A percentile compares a stretch with the other conserved stretches of the same genome.
These are phyloP conservation scores for Cephalopachus bancanus DNA, from an alignment of 2,797 vertebrate species.

Conservation along the genomic window DNA sequence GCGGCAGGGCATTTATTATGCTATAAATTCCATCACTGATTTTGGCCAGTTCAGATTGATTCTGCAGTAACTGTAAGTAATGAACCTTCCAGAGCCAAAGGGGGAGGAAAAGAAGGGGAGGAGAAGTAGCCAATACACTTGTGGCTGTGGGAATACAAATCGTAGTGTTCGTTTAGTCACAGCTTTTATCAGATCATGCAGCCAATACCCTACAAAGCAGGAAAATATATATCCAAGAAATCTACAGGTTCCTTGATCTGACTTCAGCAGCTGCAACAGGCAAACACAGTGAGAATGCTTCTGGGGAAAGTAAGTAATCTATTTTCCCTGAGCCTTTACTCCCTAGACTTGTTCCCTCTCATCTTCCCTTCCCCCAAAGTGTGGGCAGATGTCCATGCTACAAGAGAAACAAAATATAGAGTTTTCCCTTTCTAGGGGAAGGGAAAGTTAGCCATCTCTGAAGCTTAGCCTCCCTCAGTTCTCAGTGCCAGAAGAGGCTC, in stretches of 20 bases:
- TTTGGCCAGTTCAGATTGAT: conserved; percentile 90
- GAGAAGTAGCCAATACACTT: conserved; percentile 82
- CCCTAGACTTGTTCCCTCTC: background rate
- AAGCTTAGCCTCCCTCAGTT: background rate
- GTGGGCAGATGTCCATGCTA: background rate
- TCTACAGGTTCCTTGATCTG: conserved; percentile 50
- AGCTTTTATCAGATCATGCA: conserved; percentile 86
- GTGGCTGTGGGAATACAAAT: conserved; percentile 87
- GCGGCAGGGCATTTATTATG: conserved; percentile 86
- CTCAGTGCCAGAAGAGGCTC: background rate
- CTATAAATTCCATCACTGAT: conserved; percentile 90
- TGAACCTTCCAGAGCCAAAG: conserved; percentile 86
- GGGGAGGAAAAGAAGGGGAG: background rate
- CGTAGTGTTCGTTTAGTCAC: conserved; percentile 85
- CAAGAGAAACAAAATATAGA: background rate
- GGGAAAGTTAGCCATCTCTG: background rate
- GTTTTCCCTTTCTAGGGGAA: background rate
- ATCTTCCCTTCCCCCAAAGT: background rate
- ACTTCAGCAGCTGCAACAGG: background rate
- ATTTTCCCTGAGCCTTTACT: conserved; percentile 5
- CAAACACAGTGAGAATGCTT: conserved; percentile 1
- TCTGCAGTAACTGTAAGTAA: conserved; percentile 91
- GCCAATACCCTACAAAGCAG: conserved; percentile 81
- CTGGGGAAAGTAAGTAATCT: conserved; percentile 6
- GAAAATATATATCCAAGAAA: conserved; percentile 79